Evolutionary conservation across 2,888 invertebrate species (phyloP), one percentile per base, ranked within the genome.

Genomic region (Synanthedon tipuliformis): DNA sequence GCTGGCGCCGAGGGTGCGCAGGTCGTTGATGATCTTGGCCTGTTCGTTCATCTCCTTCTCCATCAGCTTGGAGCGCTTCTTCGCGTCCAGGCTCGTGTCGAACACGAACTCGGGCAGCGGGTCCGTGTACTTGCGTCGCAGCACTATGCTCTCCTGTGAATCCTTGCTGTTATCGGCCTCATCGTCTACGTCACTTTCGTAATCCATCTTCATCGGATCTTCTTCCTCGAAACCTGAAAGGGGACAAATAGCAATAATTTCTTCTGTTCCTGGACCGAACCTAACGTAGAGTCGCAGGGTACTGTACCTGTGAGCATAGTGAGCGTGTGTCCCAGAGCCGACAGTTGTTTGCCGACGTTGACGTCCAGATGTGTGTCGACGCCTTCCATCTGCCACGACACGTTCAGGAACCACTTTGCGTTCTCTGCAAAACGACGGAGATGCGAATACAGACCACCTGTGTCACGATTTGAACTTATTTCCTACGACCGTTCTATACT

Each of bases 381-480:
- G 51, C 99, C 99, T 77, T 98, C 96, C 99, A 99, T 99, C 84
- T 98, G 95, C 97, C 99, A 99, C 59, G 96, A 94, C 1, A 99
- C 97, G 80, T 98, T 98, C 55, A 99, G 88, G 69, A 98, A 92
- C 99, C 99, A 99, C 75, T 99, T 98, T 3, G 99, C 98, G 79
- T 98, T 96, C 76, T 95, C 95, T 91, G 74, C 55, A 71, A 18
- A 12, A 45, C 15, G 15, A 45, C 45, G 8, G 8, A 34, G 27
- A 27, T 7, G 7, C 27, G 3, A 27, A 5, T 27, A 27, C 7
- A 27, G 27, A 34, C 8, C 27, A 34, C 3, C 7, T 27, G 27
- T 27, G 3, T 27, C 27, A 27, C 5, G 27, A 27, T 27, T 27
- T 27, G 5, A 5, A 27, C 27, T 27, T 27, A 7, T 27, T 7